Percentiles rank a stretch among this genome's conserved stretches.
These are phyloP conservation scores for Aphelinus atriplicis DNA, from an alignment of 1,140 invertebrate species.

Conservation along the genomic window DNA sequence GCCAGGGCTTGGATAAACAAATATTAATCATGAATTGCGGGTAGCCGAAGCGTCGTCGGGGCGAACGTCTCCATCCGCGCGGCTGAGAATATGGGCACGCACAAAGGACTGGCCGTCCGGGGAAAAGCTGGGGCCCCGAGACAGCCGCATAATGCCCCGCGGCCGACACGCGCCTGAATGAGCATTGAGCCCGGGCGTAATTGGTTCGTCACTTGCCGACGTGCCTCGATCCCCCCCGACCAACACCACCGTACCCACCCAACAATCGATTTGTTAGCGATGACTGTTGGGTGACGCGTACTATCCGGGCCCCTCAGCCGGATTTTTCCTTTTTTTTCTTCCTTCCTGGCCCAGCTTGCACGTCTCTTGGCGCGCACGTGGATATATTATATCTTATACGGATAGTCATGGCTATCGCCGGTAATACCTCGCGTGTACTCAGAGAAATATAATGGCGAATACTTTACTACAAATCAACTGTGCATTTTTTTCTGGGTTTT, in stretches of 20 bases:
- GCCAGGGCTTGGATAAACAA: constrained; percentile 2
- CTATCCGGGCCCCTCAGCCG: too few relatives aligned
- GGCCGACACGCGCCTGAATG: constrained; percentile 7
- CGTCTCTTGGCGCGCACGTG: too few relatives aligned
- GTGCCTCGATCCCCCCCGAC: constrained; percentile 1
- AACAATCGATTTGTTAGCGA: constrained; percentile 32
- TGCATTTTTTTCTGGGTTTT: too few relatives aligned
- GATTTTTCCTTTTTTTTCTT: too few relatives aligned
- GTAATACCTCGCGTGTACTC: too few relatives aligned
- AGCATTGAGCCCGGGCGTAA: constrained; percentile 5
- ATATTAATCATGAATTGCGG: constrained; percentile 22
- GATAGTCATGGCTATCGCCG: too few relatives aligned
- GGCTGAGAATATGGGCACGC: neutral
- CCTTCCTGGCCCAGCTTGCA: too few relatives aligned
- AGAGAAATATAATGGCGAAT: too few relatives aligned
- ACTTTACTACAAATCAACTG: too few relatives aligned
- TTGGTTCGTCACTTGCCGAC: constrained; percentile 11
- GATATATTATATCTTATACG: too few relatives aligned
- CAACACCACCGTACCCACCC: too few relatives aligned
- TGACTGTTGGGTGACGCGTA: too few relatives aligned
- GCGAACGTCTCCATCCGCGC: constrained; percentile 10
- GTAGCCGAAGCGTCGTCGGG: neutral
- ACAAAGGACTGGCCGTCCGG: neutral
- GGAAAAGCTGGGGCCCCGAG: neutral
- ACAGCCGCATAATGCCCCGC: neutral